A percentile compares a stretch with the other conserved stretches of the same genome.
Evolutionary conservation across 2,888 invertebrate genomes (phyloP).

Genomic region (Acrocyrtus sp.): DNA sequence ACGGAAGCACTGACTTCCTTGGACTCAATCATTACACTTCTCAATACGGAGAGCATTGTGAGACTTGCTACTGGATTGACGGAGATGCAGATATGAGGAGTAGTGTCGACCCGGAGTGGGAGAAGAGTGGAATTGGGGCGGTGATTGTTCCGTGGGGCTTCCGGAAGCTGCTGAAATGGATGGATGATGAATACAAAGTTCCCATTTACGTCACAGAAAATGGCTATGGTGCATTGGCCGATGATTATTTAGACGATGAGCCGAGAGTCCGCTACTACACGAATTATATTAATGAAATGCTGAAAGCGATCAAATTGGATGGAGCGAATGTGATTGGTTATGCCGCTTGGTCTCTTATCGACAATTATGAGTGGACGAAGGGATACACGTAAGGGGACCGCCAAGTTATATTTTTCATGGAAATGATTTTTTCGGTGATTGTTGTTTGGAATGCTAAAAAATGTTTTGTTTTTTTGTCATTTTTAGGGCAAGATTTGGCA

Average conservation of each 20-base stretch:
- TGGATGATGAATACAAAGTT: conserved; percentile 49
- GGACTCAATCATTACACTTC: conserved; percentile 60
- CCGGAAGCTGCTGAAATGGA: conserved; percentile 52
- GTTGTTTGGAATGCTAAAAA: neutral
- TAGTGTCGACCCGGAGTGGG: conserved; percentile 58
- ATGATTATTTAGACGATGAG: conserved; percentile 47
- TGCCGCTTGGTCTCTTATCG: conserved; percentile 61
- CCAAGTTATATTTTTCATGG: neutral
- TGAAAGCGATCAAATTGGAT: conserved; percentile 58
- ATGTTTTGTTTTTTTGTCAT: neutral
- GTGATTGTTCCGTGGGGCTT: conserved; percentile 61
- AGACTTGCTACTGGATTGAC: conserved; percentile 38
- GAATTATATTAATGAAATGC: conserved; percentile 57
- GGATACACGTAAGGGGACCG: conserved; percentile 41
- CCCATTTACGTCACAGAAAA: conserved; percentile 59
- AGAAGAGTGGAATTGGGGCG: conserved; percentile 50
- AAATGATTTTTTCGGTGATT: no score
- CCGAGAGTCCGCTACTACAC: conserved; percentile 48
- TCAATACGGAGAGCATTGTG: conserved; percentile 22
- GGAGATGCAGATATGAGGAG: conserved; percentile 46
- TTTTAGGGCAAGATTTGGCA: conserved; percentile 40
- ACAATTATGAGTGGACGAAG: conserved; percentile 57
- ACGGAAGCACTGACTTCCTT: conserved; percentile 58
- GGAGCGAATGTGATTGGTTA: conserved; percentile 58
- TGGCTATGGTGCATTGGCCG: conserved; percentile 49